A percentile compares a stretch with the other conserved stretches of the same genome.
These are phyloP conservation scores for Pangasianodon gigas DNA, from an alignment of 2,113 vertebrate species.

Conservation along the genomic window DNA sequence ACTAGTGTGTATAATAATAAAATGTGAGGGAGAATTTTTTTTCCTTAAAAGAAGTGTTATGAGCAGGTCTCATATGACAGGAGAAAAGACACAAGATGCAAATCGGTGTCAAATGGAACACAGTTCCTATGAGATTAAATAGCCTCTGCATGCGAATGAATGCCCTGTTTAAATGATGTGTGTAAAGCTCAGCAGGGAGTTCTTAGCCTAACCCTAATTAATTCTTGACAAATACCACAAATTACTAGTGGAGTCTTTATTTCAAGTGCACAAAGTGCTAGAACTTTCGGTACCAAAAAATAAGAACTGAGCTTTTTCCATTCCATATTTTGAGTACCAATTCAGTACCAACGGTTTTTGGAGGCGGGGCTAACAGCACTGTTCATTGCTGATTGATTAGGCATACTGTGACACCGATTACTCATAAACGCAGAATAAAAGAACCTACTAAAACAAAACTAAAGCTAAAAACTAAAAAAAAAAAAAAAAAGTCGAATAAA, in stretches of 20 bases:
- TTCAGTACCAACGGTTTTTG: not conserved
- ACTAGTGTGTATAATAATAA: not conserved
- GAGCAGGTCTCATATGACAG: not conserved
- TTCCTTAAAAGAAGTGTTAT: not conserved
- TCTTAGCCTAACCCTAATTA: not conserved
- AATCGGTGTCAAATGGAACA: constrained; percentile 7
- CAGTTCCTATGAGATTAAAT: not conserved
- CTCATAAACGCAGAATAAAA: not conserved
- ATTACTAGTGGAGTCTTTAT: not conserved
- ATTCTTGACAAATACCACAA: not conserved
- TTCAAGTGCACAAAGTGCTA: not conserved
- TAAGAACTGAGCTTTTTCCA: not conserved
- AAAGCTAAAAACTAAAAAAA: not conserved
- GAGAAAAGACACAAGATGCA: not conserved
- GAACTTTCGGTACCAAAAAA: not conserved
- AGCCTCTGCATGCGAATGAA: not conserved
- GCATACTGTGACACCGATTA: not conserved
- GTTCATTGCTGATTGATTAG: not conserved
- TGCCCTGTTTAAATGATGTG: not conserved
- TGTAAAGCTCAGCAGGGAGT: not conserved
- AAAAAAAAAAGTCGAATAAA: not conserved
- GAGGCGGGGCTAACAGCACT: not conserved
- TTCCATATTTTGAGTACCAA: not conserved
- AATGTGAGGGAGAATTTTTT: not conserved
- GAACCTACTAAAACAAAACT: not conserved